Evolutionary conservation across 37 sponge, comb jelly and placozoan genomes (phyloP), one percentile per base, ranked within the genome.

Genomic region (Aplysina aerophoba): DNA sequence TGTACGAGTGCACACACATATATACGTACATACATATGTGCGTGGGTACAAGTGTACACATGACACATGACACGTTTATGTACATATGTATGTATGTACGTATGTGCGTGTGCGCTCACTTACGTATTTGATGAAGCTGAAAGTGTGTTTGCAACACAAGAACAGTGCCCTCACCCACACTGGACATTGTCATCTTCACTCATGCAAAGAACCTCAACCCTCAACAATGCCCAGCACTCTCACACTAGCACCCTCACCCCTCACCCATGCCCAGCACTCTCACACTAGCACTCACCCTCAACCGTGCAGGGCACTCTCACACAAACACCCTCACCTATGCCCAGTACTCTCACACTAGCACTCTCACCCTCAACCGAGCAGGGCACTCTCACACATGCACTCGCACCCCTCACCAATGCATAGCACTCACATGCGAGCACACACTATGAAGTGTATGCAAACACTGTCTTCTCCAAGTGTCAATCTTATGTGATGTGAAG

Each of bases 241-340:
- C 59, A 33, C 39, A 62, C 66, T 62, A 5, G 27, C 60, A 81
- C 82, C 57, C 60, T n/a, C 60, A 81, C 82, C n/a, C n/a, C n/a
- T n/a, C n/a, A n/a, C n/a, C n/a, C n/a, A n/a, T n/a, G n/a, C n/a
- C n/a, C n/a, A n/a, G 33, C 37, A 20, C 35, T 50, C 71, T 55
- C 56, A 66, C 73, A 36, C n/a, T n/a, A n/a, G n/a, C 73, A 84
- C 72, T 69, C 84, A 69, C 73, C 66, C 84, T 64, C 56, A 69
- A 36, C 35, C 54, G 60, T 57, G 39, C 84, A 75, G n/a, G n/a
- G 34, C 59, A 14, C 67, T 36, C 83, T 62, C 83, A 82, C 39
- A 34, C 83, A 55, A 62, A 82, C 67, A 82, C 83, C 59, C 39
- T 35, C 83, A 82, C 83, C 59, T 65, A 82, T 65, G n/a, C n/a